Base-by-base conservation (phyloP, 1,140 invertebrate species). In the Bombus picipes region DNA sequence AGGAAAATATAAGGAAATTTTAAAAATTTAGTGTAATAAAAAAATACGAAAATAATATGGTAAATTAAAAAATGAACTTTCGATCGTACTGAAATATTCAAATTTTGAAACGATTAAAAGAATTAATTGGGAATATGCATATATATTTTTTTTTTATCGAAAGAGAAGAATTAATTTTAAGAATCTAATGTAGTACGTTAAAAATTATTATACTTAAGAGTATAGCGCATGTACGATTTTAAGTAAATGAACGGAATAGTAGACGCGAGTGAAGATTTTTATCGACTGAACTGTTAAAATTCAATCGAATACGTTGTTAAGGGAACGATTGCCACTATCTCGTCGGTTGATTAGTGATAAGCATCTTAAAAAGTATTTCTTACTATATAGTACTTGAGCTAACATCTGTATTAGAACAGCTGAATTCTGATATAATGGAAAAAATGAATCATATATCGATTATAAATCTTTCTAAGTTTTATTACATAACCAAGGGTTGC, bases 401-500 rank as follows among this genome's bases (percentile, higher is more conserved):
- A 47, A 71, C 65, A 83, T 75, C 74, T 83, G 82, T 65, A n/a
- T 41, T 28, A 18, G 5, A 77, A 83, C 81, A 83, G 43, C 81
- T 83, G 81, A 9, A 25, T 15, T 39, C 10, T 1, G 34, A 68
- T 76, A 15, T 53, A 53, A 76, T 15, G 13, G 10, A 8, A 43
- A 41, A 3, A 34, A 53, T 53, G 15, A 15, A 13, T 25, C 3
- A 2, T 3, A 6, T 13, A 10, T 41, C 3, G 13, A 41, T 57
- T 18, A 22, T 8, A 6, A 47, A 13, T 34, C 1, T 22, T 66
- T 13, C 2, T 5, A 34, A 25, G 6, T 32, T n/a, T 72, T 10
- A n/a, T 41, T 39, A 12, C 18, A 2, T 39, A 9, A 2, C 10
- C 47, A 65, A 62, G 47, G 1, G 5, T 15, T 53, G 5, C 5